Percentiles rank a stretch among this genome's conserved stretches.
Evolutionary conservation across 53 echinoderm and acorn worm genomes (phyloP).

Genomic region (Apostichopus leukothele): DNA sequence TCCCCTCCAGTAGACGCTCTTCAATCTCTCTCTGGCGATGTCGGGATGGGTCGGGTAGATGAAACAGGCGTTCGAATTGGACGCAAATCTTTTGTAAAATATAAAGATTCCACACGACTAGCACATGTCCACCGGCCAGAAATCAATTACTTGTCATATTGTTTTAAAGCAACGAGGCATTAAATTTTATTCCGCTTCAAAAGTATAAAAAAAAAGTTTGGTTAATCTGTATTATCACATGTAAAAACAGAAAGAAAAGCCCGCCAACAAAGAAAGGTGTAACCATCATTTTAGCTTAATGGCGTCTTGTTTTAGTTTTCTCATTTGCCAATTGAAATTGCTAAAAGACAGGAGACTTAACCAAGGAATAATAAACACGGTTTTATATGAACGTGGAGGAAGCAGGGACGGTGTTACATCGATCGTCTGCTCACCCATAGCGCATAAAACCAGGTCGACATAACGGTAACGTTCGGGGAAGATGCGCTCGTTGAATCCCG

Average conservation of each 20-base stretch:
- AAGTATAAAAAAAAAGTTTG: background rate
- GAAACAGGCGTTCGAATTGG: conserved; percentile 16
- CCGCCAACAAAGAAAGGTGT: background rate
- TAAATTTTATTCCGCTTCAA: conserved; percentile 51
- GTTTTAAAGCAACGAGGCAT: conserved; percentile 51
- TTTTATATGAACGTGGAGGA: conserved; percentile 1
- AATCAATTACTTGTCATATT: conserved; percentile 52
- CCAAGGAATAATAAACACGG: conserved; percentile 36
- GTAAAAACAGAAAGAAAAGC: background rate
- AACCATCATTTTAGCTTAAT: background rate
- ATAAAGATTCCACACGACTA: conserved; percentile 25
- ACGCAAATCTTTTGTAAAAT: conserved; percentile 47
- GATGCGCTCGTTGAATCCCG: background rate
- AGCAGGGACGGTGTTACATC: background rate
- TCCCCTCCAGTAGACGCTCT: conserved; percentile 1
- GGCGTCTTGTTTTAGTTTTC: background rate
- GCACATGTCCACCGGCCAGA: conserved; percentile 41
- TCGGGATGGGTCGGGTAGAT: background rate
- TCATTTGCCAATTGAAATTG: background rate
- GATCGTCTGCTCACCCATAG: background rate
- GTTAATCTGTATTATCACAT: conserved; percentile 32
- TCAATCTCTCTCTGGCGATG: background rate
- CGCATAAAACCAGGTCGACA: background rate
- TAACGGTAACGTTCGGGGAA: conserved; percentile 28
- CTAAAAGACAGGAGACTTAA: conserved; percentile 7